These are phyloP conservation scores for Picus viridis DNA, from an alignment of 2,797 vertebrate species.

Conservation along the genomic window DNA sequence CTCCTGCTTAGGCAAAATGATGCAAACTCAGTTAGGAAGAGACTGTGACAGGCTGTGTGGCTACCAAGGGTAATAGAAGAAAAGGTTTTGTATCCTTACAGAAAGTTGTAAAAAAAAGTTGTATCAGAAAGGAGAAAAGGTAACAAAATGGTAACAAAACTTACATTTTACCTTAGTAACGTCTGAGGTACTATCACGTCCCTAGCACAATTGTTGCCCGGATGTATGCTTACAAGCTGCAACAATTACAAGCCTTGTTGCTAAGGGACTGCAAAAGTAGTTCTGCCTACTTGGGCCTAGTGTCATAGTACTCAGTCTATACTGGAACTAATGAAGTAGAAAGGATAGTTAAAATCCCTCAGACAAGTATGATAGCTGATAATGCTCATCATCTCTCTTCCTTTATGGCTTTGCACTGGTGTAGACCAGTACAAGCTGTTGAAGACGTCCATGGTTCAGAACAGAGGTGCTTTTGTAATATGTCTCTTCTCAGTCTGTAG, in stretches of 20 bases:
- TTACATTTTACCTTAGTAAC: background rate
- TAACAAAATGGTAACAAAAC: background rate
- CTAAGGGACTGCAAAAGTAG: background rate
- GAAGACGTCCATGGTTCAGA: background rate
- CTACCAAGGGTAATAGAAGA: background rate
- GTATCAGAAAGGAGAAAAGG: background rate
- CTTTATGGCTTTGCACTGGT: background rate
- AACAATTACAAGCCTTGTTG: background rate
- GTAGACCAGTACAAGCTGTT: background rate
- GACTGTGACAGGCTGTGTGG: background rate
- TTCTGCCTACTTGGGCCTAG: background rate
- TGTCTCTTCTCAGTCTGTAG: background rate
- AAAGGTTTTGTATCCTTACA: background rate
- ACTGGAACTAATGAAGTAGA: background rate
- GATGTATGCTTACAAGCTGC: background rate
- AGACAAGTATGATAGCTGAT: background rate
- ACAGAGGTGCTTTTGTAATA: background rate
- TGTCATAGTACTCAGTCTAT: background rate
- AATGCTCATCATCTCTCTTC: background rate
- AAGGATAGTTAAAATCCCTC: background rate
- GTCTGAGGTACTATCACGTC: background rate
- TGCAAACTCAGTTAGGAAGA: background rate
- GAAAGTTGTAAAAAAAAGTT: background rate
- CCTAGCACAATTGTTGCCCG: background rate
- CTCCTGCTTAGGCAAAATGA: slow-evolving; percentile 1